phyloP scores from a whole-genome alignment of 2,113 vertebrate species.

The Thymallus thymallus region DNA sequence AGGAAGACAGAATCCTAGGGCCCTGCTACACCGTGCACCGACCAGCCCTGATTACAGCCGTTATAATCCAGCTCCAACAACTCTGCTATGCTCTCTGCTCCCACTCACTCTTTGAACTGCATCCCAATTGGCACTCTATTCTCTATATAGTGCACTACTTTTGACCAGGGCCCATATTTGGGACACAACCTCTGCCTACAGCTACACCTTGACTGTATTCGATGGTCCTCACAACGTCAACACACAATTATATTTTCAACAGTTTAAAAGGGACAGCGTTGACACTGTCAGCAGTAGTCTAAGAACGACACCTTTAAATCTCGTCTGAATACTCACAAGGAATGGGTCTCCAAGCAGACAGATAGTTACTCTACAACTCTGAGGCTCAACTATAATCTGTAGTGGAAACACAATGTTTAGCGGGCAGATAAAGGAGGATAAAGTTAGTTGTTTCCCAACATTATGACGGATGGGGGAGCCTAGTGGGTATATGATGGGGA shows the following conservation, averaged over 20 bases:
- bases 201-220: too few species aligned
- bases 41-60: conserved; percentile 56
- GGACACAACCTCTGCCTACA: too few species aligned
- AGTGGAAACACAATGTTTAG: conserved; percentile 29
- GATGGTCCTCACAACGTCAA: too few species aligned
- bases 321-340: too few species aligned
- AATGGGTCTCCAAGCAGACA: conserved; percentile 17
- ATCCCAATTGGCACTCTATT: too few species aligned
- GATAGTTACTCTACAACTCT: conserved; percentile 22
- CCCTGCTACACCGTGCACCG: conserved; percentile 13
- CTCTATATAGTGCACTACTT: too few species aligned
- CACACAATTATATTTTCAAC: too few species aligned
- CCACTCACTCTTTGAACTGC: conserved; percentile 21
- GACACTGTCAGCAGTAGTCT: too few species aligned
- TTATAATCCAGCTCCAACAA: background rate
- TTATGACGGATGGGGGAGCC: conserved; percentile 15
- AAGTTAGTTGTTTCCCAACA: conserved; percentile 28
- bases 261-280: too few species aligned
- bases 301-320: too few species aligned
- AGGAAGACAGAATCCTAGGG: conserved; percentile 32
- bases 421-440: conserved; percentile 34
- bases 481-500: conserved; percentile 34
- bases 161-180: too few species aligned
- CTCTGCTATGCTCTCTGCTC: conserved; percentile 16
- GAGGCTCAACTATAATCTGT: conserved; percentile 28